Evolutionary conservation across 2,888 invertebrate genomes (phyloP).

Genomic region (Altica lythri): DNA sequence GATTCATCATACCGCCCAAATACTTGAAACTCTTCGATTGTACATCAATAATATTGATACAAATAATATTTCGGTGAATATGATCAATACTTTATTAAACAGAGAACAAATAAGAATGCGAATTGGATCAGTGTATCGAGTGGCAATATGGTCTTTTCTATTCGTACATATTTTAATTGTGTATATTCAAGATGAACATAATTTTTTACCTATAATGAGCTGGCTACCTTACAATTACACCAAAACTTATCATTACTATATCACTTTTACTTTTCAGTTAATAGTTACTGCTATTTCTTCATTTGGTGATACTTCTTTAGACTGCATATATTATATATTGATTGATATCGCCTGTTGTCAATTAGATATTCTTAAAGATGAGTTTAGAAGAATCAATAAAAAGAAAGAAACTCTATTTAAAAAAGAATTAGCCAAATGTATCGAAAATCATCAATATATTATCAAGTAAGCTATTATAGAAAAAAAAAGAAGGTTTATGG

Average conservation of each 20-base stretch:
- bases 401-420: not conserved
- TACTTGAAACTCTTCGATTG: not conserved
- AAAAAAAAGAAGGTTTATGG: not conserved
- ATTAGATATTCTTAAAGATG: conserved; percentile 2
- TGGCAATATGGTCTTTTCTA: not conserved
- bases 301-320: conserved; percentile 2
- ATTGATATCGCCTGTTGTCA: conserved; percentile 8
- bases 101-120: not conserved
- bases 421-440: not conserved
- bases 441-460: not conserved
- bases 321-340: conserved; percentile 4
- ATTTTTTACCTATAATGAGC: not conserved
- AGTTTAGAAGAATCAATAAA: not conserved
- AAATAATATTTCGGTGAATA: not conserved
- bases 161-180: not conserved
- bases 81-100: not conserved
- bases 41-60: not conserved
- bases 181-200: not conserved
- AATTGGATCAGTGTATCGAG: not conserved
- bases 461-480: not conserved
- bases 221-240: conserved; percentile 8
- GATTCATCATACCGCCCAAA: not conserved
- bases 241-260: not conserved
- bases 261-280: not conserved
- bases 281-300: not conserved